Evolutionary conservation across 2,888 invertebrate genomes (phyloP), one percentile per base, ranked within the genome.

Genomic region (Bursaphelenchus okinawaensis): DNA sequence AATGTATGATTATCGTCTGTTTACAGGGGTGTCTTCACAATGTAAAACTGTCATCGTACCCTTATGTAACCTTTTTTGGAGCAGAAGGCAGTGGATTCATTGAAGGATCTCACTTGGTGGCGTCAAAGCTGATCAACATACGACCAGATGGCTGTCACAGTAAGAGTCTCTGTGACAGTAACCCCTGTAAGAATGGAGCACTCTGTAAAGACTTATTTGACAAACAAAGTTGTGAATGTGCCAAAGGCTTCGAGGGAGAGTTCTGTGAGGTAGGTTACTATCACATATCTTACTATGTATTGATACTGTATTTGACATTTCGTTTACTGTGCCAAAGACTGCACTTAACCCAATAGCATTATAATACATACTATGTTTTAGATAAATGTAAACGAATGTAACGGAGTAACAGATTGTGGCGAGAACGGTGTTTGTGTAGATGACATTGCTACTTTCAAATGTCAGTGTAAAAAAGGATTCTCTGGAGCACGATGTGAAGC

Each of bases 401-500:
- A 52, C 22, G 40, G 27, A 1, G 8, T 23, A 9, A 52, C 52
- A 7, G 19, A 29, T 20, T 68, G 73, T 51, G 58, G 60, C 9
- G n/a, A 20, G 3, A 58, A 67, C 51, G 73, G 66, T 9, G 23
- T 22, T 19, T 72, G 73, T 31, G 63, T 70, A 20, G 71, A 73
- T 31, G 55, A 55, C 1, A 60, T 70, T 27, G 50, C 22, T 16
- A 65, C 19, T 16, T 55, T 51, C 24, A 52, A 19, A 24, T 60
- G 61, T 60, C n/a, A 24, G 12, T 60, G 61, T 26, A 54, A 54
- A 3, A 23, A 23, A 23, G 54, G 54, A 23, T 80, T 75, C 65
- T 69, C 66, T 20, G 80, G 80, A 0, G 68, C 68, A 7, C 63
- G 66, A 28, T 80, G 80, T 55, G 70, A 75, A 51, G 63, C 57